Conservation (phyloP, 2,888 invertebrate genomes). For the Calliopum simillimum region DNA sequence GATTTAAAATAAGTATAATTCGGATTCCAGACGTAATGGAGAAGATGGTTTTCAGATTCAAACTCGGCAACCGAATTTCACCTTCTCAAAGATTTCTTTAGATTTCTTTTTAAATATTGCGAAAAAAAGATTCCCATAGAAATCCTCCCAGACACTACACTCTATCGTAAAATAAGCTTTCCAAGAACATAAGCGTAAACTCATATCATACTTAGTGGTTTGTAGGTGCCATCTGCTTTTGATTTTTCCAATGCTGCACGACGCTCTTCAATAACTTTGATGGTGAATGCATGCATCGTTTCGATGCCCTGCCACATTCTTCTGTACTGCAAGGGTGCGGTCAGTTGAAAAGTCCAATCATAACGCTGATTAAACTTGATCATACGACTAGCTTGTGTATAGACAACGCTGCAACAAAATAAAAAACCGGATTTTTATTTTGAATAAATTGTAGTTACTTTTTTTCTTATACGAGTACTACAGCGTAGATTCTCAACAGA, state of each 20-base stretch:
- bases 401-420: slow-evolving; percentile 47
- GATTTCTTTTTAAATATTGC: no score
- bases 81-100: no score
- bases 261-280: slow-evolving; percentile 57
- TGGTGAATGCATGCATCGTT: slow-evolving; percentile 61
- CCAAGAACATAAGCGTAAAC: neutral
- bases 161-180: slow-evolving; percentile 37
- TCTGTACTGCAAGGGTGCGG: slow-evolving; percentile 47
- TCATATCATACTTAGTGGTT: slow-evolving; percentile 38
- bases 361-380: slow-evolving; percentile 53
- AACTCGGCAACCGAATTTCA: no score
- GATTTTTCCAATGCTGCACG: slow-evolving; percentile 50
- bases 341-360: slow-evolving; percentile 54
- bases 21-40: no score
- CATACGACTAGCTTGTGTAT: slow-evolving; percentile 54
- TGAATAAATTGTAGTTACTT: neutral
- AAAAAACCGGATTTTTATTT: neutral
- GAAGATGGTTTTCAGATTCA: no score
- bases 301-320: slow-evolving; percentile 48
- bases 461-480: no score
- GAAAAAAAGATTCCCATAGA: no score
- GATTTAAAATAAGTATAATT: no score
- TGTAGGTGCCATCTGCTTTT: slow-evolving; percentile 50
- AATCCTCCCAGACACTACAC: no score
- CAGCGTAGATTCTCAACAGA: neutral